A percentile compares a stretch with the other conserved stretches of the same genome.
phyloP scores from a whole-genome alignment of 2,888 invertebrate species.

The Hypolimnas misippus region DNA sequence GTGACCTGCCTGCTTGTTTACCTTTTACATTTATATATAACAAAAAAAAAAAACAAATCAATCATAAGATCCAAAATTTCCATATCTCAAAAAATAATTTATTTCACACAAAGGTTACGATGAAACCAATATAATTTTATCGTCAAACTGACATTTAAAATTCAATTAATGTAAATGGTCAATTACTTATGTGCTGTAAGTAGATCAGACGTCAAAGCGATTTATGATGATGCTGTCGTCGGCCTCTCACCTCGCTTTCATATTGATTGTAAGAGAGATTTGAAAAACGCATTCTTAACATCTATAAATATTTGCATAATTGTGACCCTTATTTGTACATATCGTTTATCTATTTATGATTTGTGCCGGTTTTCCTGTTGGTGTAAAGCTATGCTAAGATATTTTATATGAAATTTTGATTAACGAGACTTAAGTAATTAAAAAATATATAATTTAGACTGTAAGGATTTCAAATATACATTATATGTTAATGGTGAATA shows the following conservation, averaged over 20 bases:
- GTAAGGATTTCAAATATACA: no score
- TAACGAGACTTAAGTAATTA: no score
- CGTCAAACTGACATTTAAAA: slow-evolving; percentile 34
- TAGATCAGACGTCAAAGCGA: slow-evolving; percentile 34
- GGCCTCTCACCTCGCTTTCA: slow-evolving; percentile 25
- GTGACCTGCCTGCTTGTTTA: no score
- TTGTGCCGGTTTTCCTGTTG: background rate
- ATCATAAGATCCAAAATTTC: no score
- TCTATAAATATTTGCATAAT: slow-evolving; percentile 10
- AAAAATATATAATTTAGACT: no score
- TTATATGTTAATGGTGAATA: no score
- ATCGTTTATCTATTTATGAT: background rate
- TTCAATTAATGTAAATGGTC: slow-evolving; percentile 37
- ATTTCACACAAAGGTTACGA: background rate
- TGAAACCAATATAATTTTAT: slow-evolving; percentile 23
- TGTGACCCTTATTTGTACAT: slow-evolving; percentile 18
- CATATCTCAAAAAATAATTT: background rate
- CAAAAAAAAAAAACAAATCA: no score
- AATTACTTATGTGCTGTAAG: slow-evolving; percentile 47
- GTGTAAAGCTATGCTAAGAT: background rate
- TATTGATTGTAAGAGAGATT: slow-evolving; percentile 20
- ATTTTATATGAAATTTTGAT: no score
- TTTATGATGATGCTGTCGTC: slow-evolving; percentile 20
- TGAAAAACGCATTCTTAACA: slow-evolving; percentile 1
- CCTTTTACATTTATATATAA: no score